A percentile compares a stretch with the other conserved stretches of the same genome.
These are phyloP conservation scores for Lemur catta DNA, from an alignment of 2,797 vertebrate genomes.

Conservation along the genomic window DNA sequence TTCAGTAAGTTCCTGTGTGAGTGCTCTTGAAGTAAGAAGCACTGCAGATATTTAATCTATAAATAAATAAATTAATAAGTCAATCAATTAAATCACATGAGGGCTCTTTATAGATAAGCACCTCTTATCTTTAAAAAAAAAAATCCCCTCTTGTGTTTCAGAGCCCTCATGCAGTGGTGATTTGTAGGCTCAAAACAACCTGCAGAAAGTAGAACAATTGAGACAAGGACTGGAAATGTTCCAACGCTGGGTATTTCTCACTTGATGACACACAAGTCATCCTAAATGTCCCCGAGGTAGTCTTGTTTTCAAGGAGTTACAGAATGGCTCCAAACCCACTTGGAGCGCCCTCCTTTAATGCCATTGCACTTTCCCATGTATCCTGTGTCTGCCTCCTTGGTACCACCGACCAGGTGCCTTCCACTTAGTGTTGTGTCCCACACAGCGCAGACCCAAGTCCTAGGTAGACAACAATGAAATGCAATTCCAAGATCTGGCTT, in stretches of 20 bases:
- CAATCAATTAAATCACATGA: slow-evolving; percentile 34
- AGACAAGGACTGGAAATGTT: slow-evolving; percentile 35
- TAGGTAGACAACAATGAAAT: background rate
- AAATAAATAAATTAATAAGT: slow-evolving; percentile 51
- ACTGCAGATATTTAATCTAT: slow-evolving; percentile 44
- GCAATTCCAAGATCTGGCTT: background rate
- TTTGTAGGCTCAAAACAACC: slow-evolving; percentile 30
- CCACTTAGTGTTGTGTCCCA: background rate
- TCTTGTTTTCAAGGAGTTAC: slow-evolving; percentile 69
- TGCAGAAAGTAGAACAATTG: slow-evolving; percentile 19
- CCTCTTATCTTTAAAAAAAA: slow-evolving; percentile 45
- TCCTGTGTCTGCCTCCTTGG: background rate
- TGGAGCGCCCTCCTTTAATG: slow-evolving; percentile 41
- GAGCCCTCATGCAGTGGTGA: slow-evolving; percentile 39
- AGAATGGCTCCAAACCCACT: slow-evolving; percentile 54
- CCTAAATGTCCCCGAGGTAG: slow-evolving; percentile 72
- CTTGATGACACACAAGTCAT: slow-evolving; percentile 39
- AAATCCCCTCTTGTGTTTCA: slow-evolving; percentile 17
- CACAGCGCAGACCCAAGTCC: background rate
- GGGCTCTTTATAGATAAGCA: slow-evolving; percentile 47
- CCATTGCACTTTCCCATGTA: slow-evolving; percentile 12
- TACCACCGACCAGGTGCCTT: background rate
- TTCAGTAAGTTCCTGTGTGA: slow-evolving; percentile 31
- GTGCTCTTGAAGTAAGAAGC: slow-evolving; percentile 44
- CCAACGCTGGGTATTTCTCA: background rate